Evolutionary conservation across 2,797 vertebrate genomes (phyloP).

Genomic region (Neostethus bicornis): DNA sequence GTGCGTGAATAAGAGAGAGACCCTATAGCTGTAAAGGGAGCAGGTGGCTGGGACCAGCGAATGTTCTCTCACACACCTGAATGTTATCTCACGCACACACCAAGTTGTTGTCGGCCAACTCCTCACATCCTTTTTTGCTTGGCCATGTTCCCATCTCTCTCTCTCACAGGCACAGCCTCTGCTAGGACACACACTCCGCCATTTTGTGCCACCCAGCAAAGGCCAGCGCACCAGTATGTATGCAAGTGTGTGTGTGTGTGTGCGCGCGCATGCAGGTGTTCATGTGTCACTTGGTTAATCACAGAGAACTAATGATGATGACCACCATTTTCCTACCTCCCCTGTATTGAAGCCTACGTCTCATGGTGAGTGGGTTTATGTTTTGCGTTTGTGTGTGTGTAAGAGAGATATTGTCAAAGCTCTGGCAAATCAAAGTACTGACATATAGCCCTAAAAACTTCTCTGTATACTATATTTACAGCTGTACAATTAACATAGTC

Average conservation of each 20-base stretch:
- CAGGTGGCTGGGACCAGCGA: conserved; percentile 55
- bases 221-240: conserved; percentile 49
- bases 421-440: conserved; percentile 18
- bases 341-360: conserved; percentile 37
- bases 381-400: conserved; percentile 15
- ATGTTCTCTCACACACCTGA: conserved; percentile 63
- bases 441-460: conserved; percentile 18
- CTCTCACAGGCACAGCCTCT: conserved; percentile 52
- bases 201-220: conserved; percentile 71
- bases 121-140: conserved; percentile 61
- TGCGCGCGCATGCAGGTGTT: conserved; percentile 18
- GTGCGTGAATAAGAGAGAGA: conserved; percentile 33
- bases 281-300: conserved; percentile 64
- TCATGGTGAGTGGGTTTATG: conserved; percentile 22
- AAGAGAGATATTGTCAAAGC: conserved; percentile 15
- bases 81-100: conserved; percentile 54
- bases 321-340: conserved; percentile 60
- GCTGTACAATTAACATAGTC: conserved; percentile 13
- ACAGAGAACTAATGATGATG: conserved; percentile 72
- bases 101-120: conserved; percentile 56
- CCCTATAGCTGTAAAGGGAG: conserved; percentile 49
- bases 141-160: conserved; percentile 70
- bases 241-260: conserved; percentile 3
- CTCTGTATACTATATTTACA: conserved; percentile 14
- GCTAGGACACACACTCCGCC: conserved; percentile 60